These are phyloP conservation scores for Rhodophaea formosa DNA, from an alignment of 2,888 invertebrate species.

Conservation along the genomic window DNA sequence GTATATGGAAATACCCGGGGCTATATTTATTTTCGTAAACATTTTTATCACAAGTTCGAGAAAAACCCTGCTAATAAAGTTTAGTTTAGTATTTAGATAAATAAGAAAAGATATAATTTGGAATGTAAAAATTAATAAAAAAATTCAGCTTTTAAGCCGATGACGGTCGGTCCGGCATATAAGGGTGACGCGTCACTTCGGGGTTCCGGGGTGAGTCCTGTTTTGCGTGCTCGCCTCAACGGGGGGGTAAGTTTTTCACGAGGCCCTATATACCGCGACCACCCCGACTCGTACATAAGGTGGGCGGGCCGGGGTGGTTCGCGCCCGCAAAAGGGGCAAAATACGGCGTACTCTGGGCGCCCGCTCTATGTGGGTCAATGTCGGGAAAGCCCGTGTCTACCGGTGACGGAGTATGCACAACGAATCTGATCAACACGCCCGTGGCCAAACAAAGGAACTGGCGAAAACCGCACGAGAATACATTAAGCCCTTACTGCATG, in stretches of 20 bases:
- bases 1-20: neutral
- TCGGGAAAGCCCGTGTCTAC: constrained; percentile 82
- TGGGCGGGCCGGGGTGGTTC: constrained; percentile 77
- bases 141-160: neutral
- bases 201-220: constrained; percentile 73
- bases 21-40: neutral
- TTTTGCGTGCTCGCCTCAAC: constrained; percentile 76
- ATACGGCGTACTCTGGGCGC: constrained; percentile 81
- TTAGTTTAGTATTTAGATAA: neutral
- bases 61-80: neutral
- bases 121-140: neutral
- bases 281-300: constrained; percentile 80
- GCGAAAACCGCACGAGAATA: constrained; percentile 43
- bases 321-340: constrained; percentile 82
- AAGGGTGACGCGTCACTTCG: constrained; percentile 60
- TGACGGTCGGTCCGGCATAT: constrained; percentile 52
- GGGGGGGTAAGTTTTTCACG: constrained; percentile 81
- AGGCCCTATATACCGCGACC: constrained; percentile 81
- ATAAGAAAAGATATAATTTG: neutral
- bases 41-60: neutral
- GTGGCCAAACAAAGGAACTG: constrained; percentile 69
- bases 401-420: constrained; percentile 81
- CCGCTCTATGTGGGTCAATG: constrained; percentile 82
- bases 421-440: constrained; percentile 80
- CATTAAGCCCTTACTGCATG: constrained; percentile 43